Conservation (phyloP, 2,797 vertebrate species). For the Coendou prehensilis region DNA sequence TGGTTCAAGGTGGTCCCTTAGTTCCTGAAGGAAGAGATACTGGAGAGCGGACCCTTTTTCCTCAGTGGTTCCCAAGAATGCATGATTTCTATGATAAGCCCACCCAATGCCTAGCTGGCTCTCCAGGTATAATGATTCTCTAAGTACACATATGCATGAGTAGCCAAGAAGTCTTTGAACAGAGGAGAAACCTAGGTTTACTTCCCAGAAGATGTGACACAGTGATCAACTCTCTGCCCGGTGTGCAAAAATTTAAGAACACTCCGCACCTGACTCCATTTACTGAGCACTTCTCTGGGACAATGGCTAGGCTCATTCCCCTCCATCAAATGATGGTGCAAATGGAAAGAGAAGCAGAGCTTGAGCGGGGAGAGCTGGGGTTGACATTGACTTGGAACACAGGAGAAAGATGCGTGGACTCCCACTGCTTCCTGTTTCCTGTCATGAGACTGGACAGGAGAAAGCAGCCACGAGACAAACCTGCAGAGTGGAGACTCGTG, state of each 20-base stretch:
- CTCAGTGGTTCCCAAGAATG: too few relatives aligned
- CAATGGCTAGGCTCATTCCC: not conserved
- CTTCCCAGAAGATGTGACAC: too few relatives aligned
- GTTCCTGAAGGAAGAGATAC: not conserved
- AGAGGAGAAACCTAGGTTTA: too few relatives aligned
- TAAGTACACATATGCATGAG: too few relatives aligned
- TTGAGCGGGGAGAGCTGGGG: not conserved
- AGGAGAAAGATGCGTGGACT: not conserved
- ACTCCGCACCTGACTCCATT: too few relatives aligned
- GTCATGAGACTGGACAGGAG: not conserved
- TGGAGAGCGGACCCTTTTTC: not conserved
- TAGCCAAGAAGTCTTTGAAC: too few relatives aligned
- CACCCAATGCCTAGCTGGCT: too few relatives aligned
- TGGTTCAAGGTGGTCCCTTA: not conserved
- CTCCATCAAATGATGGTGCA: not conserved
- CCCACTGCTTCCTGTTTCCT: not conserved
- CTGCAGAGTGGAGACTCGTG: not conserved
- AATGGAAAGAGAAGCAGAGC: not conserved
- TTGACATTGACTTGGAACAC: not conserved
- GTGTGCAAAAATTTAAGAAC: too few relatives aligned
- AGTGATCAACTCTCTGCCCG: too few relatives aligned
- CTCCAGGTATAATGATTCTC: too few relatives aligned
- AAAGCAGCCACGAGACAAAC: not conserved
- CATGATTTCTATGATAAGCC: too few relatives aligned
- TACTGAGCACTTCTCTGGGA: too few relatives aligned